phyloP scores from a whole-genome alignment of 2,113 vertebrate species.

The Sander vitreus region DNA sequence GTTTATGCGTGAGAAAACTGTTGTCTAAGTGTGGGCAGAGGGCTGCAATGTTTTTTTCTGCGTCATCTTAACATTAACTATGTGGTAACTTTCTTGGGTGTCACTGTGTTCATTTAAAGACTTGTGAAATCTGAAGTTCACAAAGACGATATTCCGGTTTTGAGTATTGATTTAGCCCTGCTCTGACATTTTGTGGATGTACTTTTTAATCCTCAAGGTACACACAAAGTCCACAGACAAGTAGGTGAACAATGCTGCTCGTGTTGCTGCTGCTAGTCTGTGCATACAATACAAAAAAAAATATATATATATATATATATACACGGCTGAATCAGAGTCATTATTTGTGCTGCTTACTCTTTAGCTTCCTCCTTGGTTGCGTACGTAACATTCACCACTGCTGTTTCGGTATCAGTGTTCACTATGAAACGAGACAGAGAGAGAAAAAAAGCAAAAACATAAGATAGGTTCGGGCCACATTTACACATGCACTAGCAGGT shows the following conservation, averaged over 20 bases:
- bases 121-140: background rate
- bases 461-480: conserved; percentile 20
- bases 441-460: conserved; percentile 5
- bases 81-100: background rate
- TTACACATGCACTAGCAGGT: conserved; percentile 28
- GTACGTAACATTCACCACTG: conserved; percentile 96
- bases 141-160: background rate
- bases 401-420: conserved; percentile 96
- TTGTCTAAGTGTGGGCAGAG: background rate
- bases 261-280: conserved; percentile 1
- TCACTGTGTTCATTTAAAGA: background rate
- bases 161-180: background rate
- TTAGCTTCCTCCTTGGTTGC: conserved; percentile 94
- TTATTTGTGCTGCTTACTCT: conserved; percentile 85
- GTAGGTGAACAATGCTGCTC: background rate
- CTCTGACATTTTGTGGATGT: conserved; percentile 4
- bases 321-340: conserved; percentile 20
- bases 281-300: background rate
- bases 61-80: background rate
- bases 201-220: conserved; percentile 10
- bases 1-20: background rate
- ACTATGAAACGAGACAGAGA: conserved; percentile 80
- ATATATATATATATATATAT: background rate
- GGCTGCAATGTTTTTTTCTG: background rate
- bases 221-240: background rate